phyloP scores from a whole-genome alignment of 1,140 invertebrate species.

The Papilio dardanus region DNA sequence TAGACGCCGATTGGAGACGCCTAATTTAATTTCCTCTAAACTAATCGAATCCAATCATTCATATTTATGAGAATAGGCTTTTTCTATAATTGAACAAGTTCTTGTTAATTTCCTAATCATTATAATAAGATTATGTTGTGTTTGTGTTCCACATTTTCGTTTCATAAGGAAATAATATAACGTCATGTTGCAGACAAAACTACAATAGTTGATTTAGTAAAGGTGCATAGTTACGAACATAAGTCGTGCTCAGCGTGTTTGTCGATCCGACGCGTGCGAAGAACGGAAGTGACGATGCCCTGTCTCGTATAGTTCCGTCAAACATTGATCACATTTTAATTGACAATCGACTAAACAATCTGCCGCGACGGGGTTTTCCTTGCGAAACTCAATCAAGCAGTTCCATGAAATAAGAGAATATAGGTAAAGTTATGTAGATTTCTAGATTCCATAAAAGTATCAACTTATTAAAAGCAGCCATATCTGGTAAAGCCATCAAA shows the following conservation, averaged over 20 bases:
- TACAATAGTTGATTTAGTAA: background rate
- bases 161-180: no score
- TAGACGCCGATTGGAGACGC: background rate
- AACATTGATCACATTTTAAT: slow-evolving; percentile 5
- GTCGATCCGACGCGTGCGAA: background rate
- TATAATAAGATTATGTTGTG: no score
- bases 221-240: background rate
- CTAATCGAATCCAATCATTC: no score
- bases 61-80: no score
- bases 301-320: slow-evolving; percentile 4
- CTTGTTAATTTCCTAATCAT: background rate
- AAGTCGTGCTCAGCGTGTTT: slow-evolving; percentile 1
- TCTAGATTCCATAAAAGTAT: no score
- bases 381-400: background rate
- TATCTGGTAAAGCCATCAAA: slow-evolving; percentile 7
- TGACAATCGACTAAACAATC: background rate
- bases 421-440: no score
- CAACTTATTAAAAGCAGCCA: background rate
- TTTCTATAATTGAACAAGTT: background rate
- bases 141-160: no score
- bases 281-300: background rate
- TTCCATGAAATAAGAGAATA: no score
- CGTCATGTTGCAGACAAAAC: background rate
- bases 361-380: background rate
- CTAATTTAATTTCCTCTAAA: background rate